These are phyloP conservation scores for Platerodrilus igneus DNA, from an alignment of 2,888 invertebrate genomes.

Conservation along the genomic window DNA sequence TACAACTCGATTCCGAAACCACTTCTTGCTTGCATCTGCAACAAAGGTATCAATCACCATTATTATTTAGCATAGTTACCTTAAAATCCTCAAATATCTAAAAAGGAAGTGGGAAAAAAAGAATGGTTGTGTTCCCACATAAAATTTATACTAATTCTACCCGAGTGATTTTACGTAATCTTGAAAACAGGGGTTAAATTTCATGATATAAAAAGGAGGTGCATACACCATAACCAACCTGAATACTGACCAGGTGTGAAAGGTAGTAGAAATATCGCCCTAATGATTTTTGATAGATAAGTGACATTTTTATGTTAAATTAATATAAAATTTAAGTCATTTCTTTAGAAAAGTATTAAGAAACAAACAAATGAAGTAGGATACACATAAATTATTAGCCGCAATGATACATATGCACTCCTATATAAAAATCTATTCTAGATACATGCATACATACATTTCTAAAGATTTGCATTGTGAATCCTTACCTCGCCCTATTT, in stretches of 20 bases:
- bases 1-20: conserved; percentile 56
- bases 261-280: conserved; percentile 17
- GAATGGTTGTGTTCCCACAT: conserved; percentile 18
- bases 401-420: too few species aligned
- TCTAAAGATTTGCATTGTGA: conserved; percentile 27
- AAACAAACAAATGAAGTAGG: too few species aligned
- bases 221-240: too few species aligned
- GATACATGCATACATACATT: too few species aligned
- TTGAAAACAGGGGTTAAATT: conserved; percentile 20
- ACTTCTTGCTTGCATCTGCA: conserved; percentile 37
- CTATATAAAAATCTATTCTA: too few species aligned
- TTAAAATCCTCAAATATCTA: too few species aligned
- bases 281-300: conserved; percentile 12
- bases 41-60: too few species aligned
- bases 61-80: too few species aligned
- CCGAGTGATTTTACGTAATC: conserved; percentile 21
- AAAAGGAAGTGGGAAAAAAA: conserved; percentile 15
- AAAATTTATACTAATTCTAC: conserved; percentile 14
- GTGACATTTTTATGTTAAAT: conserved; percentile 10
- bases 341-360: too few species aligned
- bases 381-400: too few species aligned
- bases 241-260: conserved; percentile 17
- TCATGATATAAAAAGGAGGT: too few species aligned
- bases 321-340: too few species aligned
- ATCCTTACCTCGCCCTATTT: conserved; percentile 22